These are phyloP conservation scores for Malacoraja senta DNA, from an alignment of 2,797 vertebrate species.

Conservation along the genomic window DNA sequence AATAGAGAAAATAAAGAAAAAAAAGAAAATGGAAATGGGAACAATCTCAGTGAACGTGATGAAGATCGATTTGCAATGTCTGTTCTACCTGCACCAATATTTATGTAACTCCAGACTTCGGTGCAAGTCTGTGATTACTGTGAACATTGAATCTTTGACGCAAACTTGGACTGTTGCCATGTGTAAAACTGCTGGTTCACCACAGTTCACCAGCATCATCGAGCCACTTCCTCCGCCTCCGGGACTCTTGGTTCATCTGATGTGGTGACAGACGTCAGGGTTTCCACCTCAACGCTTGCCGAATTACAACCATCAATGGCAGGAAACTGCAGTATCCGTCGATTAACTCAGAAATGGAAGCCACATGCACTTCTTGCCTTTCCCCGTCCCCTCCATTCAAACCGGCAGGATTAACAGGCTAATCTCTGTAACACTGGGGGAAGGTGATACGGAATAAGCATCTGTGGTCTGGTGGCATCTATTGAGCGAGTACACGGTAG, in stretches of 20 bases:
- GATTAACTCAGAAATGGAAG: background rate
- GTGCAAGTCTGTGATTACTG: background rate
- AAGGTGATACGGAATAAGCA: background rate
- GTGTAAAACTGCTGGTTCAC: background rate
- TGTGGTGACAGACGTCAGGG: background rate
- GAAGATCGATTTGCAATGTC: background rate
- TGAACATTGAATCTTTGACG: background rate
- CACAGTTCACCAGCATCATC: background rate
- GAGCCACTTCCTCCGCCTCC: background rate
- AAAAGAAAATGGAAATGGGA: background rate
- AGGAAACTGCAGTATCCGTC: background rate
- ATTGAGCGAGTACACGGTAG: background rate
- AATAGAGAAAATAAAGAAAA: too few relatives aligned
- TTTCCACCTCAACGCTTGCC: background rate
- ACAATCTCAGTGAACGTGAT: background rate
- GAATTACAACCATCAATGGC: background rate
- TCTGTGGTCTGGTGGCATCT: background rate
- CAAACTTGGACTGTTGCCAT: background rate
- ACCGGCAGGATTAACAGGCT: background rate
- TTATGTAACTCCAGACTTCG: background rate
- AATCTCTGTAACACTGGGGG: background rate
- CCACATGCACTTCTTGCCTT: background rate
- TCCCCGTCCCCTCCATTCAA: background rate
- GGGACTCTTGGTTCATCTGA: background rate
- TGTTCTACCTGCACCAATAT: background rate